phyloP scores from a whole-genome alignment of 2,113 vertebrate species.

The Gavialis gangeticus region DNA sequence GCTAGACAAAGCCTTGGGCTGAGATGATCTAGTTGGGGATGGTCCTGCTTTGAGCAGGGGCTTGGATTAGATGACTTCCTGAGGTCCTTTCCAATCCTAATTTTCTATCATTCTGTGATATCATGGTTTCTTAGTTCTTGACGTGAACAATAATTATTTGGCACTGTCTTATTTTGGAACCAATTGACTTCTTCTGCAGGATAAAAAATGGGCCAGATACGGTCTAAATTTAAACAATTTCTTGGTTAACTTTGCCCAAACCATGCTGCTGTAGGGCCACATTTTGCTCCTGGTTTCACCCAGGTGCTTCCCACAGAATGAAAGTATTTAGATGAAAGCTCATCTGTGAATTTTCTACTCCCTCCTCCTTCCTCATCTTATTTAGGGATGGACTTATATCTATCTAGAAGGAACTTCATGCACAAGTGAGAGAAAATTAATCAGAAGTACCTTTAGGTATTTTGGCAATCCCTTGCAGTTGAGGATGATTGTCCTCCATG shows the following conservation, averaged over 20 bases:
- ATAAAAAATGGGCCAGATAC: slow-evolving; percentile 55
- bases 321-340: not conserved
- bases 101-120: not conserved
- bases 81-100: too few relatives aligned
- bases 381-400: not conserved
- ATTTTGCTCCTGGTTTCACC: slow-evolving; percentile 47
- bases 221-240: slow-evolving; percentile 59
- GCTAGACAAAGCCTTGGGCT: too few relatives aligned
- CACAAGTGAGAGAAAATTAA: not conserved
- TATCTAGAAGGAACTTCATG: not conserved
- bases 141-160: slow-evolving; percentile 73
- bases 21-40: too few relatives aligned
- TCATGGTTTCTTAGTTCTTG: slow-evolving; percentile 80
- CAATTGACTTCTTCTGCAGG: slow-evolving; percentile 73
- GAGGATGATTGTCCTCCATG: too few relatives aligned
- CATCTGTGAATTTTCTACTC: not conserved
- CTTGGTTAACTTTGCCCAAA: slow-evolving; percentile 45
- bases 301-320: not conserved
- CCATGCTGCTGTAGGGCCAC: slow-evolving; percentile 7
- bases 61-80: too few relatives aligned
- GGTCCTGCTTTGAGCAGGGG: too few relatives aligned
- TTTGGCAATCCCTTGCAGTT: too few relatives aligned
- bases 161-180: slow-evolving; percentile 76
- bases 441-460: too few relatives aligned
- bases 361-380: not conserved